A percentile compares a stretch with the other conserved stretches of the same genome.
Conservation (phyloP, 2,113 vertebrate genomes). For the Clarias gariepinus region DNA sequence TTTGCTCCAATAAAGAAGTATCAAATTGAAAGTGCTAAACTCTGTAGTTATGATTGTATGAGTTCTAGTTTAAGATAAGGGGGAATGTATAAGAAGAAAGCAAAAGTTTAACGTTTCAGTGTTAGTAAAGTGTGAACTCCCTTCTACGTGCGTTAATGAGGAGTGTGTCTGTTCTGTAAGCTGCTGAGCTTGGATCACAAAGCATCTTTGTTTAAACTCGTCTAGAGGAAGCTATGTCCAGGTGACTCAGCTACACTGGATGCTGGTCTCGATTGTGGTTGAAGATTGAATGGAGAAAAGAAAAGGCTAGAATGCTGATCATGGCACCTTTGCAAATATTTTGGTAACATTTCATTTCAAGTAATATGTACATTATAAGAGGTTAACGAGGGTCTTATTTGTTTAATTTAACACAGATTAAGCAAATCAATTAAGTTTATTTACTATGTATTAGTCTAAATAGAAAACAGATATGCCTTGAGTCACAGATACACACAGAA, state of each 20-base stretch:
- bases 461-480: background rate
- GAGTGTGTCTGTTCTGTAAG: background rate
- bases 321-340: background rate
- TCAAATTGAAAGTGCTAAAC: background rate
- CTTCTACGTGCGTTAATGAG: background rate
- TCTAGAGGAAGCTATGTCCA: conserved; percentile 57
- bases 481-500: background rate
- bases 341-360: background rate
- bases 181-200: background rate
- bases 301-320: conserved; percentile 72
- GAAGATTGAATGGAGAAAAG: conserved; percentile 64
- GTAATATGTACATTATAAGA: background rate
- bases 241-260: conserved; percentile 64
- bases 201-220: conserved; percentile 17
- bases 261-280: conserved; percentile 57
- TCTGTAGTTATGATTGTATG: background rate
- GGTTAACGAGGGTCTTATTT: background rate
- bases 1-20: background rate
- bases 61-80: background rate
- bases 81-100: background rate
- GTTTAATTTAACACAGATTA: background rate
- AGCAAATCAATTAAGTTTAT: background rate
- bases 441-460: background rate
- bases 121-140: background rate
- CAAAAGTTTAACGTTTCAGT: conserved; percentile 1